These are phyloP conservation scores for Thysanoteuthis rhombus DNA, from an alignment of 2,888 invertebrate genomes.

Conservation along the genomic window DNA sequence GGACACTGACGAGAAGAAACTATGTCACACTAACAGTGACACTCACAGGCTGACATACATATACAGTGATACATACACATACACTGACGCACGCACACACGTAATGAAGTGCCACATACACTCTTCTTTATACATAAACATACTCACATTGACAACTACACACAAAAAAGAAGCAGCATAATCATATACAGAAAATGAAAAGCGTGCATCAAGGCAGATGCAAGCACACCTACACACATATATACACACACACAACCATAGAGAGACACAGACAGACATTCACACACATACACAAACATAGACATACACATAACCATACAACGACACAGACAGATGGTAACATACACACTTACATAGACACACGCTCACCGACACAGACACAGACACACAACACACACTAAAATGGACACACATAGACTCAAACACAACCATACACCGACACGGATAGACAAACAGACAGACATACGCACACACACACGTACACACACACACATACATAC, in stretches of 20 bases:
- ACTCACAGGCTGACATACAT: neutral
- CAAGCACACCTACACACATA: neutral
- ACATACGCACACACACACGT: no score
- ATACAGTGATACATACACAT: no score
- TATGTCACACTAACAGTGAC: neutral
- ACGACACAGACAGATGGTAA: no score
- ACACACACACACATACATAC: neutral
- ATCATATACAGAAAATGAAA: no score
- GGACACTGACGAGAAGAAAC: no score
- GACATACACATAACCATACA: no score
- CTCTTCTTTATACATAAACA: neutral
- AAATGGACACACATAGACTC: neutral
- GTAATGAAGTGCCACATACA: neutral
- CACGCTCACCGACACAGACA: neutral
- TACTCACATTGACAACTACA: neutral
- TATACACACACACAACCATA: neutral
- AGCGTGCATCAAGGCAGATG: neutral
- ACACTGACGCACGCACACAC: no score
- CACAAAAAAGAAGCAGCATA: neutral
- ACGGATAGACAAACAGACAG: no score
- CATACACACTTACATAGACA: no score
- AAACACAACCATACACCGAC: neutral
- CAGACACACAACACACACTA: neutral
- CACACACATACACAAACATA: neutral
- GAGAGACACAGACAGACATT: no score